Evolutionary conservation across 2,113 vertebrate species (phyloP), one percentile per base, ranked within the genome.

Genomic region (Pterocles gutturalis): DNA sequence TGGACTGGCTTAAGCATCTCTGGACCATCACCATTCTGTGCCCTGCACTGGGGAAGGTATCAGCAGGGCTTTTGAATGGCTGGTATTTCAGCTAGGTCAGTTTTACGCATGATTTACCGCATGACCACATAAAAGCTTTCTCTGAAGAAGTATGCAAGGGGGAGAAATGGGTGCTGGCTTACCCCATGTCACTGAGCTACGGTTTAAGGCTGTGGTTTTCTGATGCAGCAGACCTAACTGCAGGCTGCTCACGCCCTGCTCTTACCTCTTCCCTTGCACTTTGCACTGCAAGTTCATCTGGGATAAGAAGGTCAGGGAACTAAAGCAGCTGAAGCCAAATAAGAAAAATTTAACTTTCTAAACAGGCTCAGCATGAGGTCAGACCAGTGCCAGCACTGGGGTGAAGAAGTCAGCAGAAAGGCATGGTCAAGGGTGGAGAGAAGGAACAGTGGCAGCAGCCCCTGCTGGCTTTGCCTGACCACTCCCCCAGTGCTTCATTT

Each of bases 61-160:
- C 53, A 71, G 62, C 45, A 70, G 80, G 58, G 54, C 67, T 89
- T 95, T 83, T 58, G 48, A 25, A 8, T 49, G 61, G 28, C 55
- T 95, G 66, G 4, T 79, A 16, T 51, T 96, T 96, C 87, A 62
- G 64, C 64, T 97, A 77, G 55, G 77, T 75, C 92, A 86, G 75
- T 90, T 96, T 88, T 80, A 43, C 46, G 92, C 77, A 77, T 49
- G 2, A 2, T 83, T 93, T 88, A 70, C 79, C 2, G 0, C 67
- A 46, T n/a, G 26, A 49, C 76, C 86, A 77, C 60, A 29, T 54
- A 48, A 93, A 90, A 90, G n/a, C 62, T 89, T 90, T 72, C 49
- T 90, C 28, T 88, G 86, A 76, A 94, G 90, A 90, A 41, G 16
- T 53, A 5, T 1, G 1, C 25, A 11, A 20, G 15, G 58, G 11